Percentiles rank a stretch among this genome's conserved stretches.
Conservation (phyloP, 2,888 invertebrate genomes). For the Drosophila lacicola region DNA sequence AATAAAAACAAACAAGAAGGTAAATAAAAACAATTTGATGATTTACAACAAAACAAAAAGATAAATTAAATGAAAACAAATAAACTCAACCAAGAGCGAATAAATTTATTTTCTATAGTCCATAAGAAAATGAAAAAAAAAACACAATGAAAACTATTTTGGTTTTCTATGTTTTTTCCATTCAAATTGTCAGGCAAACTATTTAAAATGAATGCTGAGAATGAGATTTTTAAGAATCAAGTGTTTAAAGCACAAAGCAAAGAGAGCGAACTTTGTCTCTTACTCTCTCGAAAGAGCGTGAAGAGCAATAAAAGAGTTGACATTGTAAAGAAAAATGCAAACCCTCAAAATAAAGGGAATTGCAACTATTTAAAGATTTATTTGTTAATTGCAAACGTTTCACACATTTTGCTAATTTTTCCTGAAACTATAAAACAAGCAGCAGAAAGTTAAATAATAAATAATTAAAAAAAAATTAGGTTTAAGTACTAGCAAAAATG, state of each 20-base stretch:
- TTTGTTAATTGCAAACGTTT: slow-evolving; percentile 40
- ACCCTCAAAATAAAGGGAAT: not conserved
- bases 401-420: slow-evolving; percentile 36
- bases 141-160: slow-evolving; percentile 14
- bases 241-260: slow-evolving; percentile 54
- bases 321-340: slow-evolving; percentile 21
- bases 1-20: slow-evolving; percentile 35
- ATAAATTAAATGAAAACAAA: slow-evolving; percentile 23
- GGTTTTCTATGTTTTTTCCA: slow-evolving; percentile 26
- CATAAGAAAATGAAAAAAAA: not conserved
- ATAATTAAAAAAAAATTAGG: slow-evolving; percentile 26
- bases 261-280: slow-evolving; percentile 16
- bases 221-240: slow-evolving; percentile 18
- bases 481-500: slow-evolving; percentile 54
- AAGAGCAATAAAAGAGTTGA: slow-evolving; percentile 30
- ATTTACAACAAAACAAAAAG: slow-evolving; percentile 23
- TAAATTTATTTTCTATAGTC: slow-evolving; percentile 30
- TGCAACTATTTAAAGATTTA: slow-evolving; percentile 17
- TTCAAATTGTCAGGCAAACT: slow-evolving; percentile 26
- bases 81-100: slow-evolving; percentile 25
- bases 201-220: slow-evolving; percentile 11
- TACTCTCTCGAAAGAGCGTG: slow-evolving; percentile 13
- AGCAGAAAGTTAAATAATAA: slow-evolving; percentile 13
- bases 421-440: slow-evolving; percentile 10
- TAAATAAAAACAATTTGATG: slow-evolving; percentile 45